Evolutionary conservation across 2,888 invertebrate genomes (phyloP).

Genomic region (Callyntrura guangdongensis): DNA sequence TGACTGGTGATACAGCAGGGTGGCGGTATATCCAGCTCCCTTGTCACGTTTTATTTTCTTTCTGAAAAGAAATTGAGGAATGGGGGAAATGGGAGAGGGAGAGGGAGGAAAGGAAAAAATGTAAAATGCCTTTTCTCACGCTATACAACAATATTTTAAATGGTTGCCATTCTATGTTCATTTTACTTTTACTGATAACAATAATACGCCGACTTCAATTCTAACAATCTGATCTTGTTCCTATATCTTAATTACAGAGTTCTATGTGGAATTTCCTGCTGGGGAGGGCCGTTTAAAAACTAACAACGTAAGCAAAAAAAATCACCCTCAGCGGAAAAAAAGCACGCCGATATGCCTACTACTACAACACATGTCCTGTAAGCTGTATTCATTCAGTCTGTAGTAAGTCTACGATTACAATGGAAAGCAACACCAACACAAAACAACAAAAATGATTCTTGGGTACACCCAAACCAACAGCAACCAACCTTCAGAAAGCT

Average conservation of each 20-base stretch:
- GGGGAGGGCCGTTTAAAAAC: constrained; percentile 60
- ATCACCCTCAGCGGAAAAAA: too few relatives aligned
- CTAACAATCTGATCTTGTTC: constrained; percentile 69
- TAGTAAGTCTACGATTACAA: too few relatives aligned
- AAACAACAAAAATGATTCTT: too few relatives aligned
- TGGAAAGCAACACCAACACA: too few relatives aligned
- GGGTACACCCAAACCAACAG: too few relatives aligned
- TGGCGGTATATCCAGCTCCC: too few relatives aligned
- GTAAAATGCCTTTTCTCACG: constrained; percentile 72
- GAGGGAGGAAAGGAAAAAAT: constrained; percentile 19
- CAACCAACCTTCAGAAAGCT: too few relatives aligned
- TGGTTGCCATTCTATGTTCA: constrained; percentile 41
- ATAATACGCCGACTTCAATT: constrained; percentile 46
- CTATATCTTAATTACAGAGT: constrained; percentile 77
- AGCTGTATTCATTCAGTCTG: too few relatives aligned
- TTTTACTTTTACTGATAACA: constrained; percentile 58
- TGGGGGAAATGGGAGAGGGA: neutral
- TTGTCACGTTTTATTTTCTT: constrained; percentile 1
- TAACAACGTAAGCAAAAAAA: constrained; percentile 11
- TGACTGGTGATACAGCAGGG: constrained; percentile 3
- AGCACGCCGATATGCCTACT: too few relatives aligned
- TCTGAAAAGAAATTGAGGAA: constrained; percentile 19
- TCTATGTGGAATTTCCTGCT: constrained; percentile 72
- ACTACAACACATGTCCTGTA: too few relatives aligned
- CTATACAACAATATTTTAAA: constrained; percentile 70